Conservation (phyloP, 2,888 invertebrate genomes). For the Troglohyphantes excavatus region DNA sequence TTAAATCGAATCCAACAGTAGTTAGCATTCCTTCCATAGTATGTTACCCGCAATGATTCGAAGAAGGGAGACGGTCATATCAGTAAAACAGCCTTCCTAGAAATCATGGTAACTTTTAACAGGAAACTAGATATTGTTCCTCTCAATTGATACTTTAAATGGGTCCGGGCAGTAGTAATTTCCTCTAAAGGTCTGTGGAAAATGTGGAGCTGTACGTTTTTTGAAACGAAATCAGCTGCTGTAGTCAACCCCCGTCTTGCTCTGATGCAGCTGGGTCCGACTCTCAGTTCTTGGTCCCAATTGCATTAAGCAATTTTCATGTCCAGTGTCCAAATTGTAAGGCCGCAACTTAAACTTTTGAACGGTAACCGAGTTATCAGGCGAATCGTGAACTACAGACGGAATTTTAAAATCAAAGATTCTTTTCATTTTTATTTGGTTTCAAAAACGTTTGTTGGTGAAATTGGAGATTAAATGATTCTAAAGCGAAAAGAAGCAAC, state of each 20-base stretch:
- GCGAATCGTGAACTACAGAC: not conserved
- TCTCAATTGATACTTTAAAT: slow-evolving; percentile 76
- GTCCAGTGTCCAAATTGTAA: slow-evolving; percentile 28
- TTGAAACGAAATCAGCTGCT: slow-evolving; percentile 64
- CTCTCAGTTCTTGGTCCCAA: slow-evolving; percentile 7
- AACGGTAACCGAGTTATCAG: slow-evolving; percentile 32
- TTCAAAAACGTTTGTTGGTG: not conserved
- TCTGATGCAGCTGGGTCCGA: slow-evolving; percentile 22
- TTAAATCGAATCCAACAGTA: slow-evolving; percentile 76
- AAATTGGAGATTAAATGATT: not conserved
- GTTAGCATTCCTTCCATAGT: slow-evolving; percentile 74
- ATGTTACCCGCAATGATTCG: slow-evolving; percentile 46
- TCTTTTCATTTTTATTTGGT: not conserved
- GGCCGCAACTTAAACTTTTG: slow-evolving; percentile 25
- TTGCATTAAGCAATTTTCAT: slow-evolving; percentile 22
- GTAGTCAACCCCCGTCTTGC: not conserved
- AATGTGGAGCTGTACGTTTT: slow-evolving; percentile 37
- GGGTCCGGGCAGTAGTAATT: slow-evolving; percentile 57
- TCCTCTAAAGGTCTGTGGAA: slow-evolving; percentile 59
- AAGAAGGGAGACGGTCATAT: slow-evolving; percentile 57
- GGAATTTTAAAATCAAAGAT: slow-evolving; percentile 12
- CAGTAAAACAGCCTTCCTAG: slow-evolving; percentile 47
- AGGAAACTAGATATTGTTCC: slow-evolving; percentile 63
- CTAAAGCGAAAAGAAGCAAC: too few species aligned
- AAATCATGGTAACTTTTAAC: slow-evolving; percentile 35